Evolutionary conservation across 2,888 invertebrate genomes (phyloP).

Genomic region (Meiosimyza platycephala): DNA sequence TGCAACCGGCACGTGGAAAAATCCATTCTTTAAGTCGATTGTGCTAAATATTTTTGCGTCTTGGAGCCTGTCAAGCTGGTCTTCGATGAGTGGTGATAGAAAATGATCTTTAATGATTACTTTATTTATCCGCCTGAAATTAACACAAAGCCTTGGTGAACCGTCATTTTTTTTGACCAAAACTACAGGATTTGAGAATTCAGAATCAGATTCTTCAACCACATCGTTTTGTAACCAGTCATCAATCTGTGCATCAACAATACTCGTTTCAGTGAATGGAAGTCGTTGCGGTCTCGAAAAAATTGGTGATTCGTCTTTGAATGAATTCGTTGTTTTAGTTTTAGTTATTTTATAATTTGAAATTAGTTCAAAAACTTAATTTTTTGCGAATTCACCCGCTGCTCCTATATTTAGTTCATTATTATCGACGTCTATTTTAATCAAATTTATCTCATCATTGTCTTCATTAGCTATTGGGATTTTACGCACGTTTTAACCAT

Average conservation of each 20-base stretch:
- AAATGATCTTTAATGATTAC: conserved; percentile 4
- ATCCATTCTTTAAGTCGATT: conserved; percentile 45
- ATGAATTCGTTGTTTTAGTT: conserved; percentile 28
- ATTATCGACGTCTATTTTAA: conserved; percentile 11
- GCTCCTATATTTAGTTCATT: neutral
- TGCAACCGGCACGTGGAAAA: conserved; percentile 44
- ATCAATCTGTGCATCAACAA: conserved; percentile 38
- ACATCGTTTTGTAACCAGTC: conserved; percentile 40
- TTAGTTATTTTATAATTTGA: conserved; percentile 19
- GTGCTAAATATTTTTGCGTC: conserved; percentile 22
- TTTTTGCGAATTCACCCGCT: neutral
- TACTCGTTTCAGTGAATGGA: conserved; percentile 26
- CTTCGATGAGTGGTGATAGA: conserved; percentile 42
- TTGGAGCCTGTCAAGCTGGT: conserved; percentile 43
- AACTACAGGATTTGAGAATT: conserved; percentile 41
- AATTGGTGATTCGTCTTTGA: conserved; percentile 44
- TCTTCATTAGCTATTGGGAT: neutral
- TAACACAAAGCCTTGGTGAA: conserved; percentile 28
- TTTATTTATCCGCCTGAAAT: conserved; percentile 6
- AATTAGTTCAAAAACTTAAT: conserved; percentile 21
- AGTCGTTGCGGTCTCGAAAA: conserved; percentile 31
- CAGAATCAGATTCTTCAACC: conserved; percentile 37
- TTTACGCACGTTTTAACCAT: conserved; percentile 15
- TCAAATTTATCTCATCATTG: conserved; percentile 13
- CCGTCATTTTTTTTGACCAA: conserved; percentile 32